Evolutionary conservation across 1,140 invertebrate species (phyloP), one percentile per base, ranked within the genome.

Genomic region (Aradophagus sp.): DNA sequence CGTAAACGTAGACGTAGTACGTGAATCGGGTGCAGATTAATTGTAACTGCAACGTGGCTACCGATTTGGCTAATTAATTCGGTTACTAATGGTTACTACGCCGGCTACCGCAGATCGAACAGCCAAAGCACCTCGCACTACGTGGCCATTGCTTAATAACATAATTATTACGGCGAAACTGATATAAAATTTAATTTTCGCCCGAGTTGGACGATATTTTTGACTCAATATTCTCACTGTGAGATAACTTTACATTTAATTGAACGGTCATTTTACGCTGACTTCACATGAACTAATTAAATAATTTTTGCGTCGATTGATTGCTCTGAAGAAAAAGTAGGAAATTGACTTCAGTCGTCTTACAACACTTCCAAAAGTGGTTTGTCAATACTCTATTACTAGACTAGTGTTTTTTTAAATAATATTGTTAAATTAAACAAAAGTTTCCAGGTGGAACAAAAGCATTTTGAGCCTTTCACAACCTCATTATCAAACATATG

Each of bases 51-150:
- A 74, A 65, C 67, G 73, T 73, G 75, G 74, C 75, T 77, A 81
- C 73, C 82, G 81, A 84, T 83, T 83, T 82, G 80, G 79, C 78
- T 83, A 84, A 84, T 84, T 83, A 84, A 84, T 84, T 84, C 81
- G 80, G 77, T 84, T 84, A 84, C 77, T 82, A 83, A 84, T 84
- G 80, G 79, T 52, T 56, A 55, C 66, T 59, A 44, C 35, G 63
- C 63, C 65, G 68, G 45, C 50, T 36, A 65, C 41, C 63, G 42
- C 48, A 52, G 52, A 73, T 73, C 70, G 70, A 73, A 73, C 59
- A 45, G 39, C 58, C 56, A 53, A 68, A 50, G 47, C 42, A 48
- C 39, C 70, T 52, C 56, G 36, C 34, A 48, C 42, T 27, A 47
- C 50, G 34, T 27, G 39, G 32, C 38, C 53, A 73, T 68, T 53